Evolutionary conservation across 2,113 vertebrate genomes (phyloP).

Genomic region (Tor tambroides): DNA sequence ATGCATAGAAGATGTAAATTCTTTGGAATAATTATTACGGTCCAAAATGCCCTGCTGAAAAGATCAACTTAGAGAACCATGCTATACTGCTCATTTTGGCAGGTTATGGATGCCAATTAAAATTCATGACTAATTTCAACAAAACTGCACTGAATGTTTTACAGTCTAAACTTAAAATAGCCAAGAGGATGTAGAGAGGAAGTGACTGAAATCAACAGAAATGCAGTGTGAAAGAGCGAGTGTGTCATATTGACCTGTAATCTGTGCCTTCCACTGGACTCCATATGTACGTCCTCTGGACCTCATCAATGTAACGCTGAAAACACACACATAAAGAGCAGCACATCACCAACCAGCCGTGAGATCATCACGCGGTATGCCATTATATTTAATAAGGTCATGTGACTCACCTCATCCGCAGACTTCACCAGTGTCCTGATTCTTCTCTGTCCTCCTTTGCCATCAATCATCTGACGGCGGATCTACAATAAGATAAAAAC

Average conservation of each 20-base stretch:
- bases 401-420: conserved; percentile 89
- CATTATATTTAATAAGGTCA: conserved; percentile 58
- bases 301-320: conserved; percentile 95
- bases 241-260: conserved; percentile 85
- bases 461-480: conserved; percentile 94
- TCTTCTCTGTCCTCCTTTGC: conserved; percentile 84
- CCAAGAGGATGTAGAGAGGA: neutral
- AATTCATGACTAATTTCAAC: neutral
- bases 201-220: neutral
- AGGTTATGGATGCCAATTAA: neutral
- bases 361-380: neutral
- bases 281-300: conserved; percentile 92
- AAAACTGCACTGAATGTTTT: conserved; percentile 1
- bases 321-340: conserved; percentile 22
- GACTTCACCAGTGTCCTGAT: conserved; percentile 96
- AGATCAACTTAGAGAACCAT: neutral
- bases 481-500: conserved; percentile 76
- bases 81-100: neutral
- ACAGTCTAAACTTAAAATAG: neutral
- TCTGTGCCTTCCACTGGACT: conserved; percentile 94
- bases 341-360: neutral
- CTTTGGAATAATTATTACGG: neutral
- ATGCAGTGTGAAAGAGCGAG: neutral
- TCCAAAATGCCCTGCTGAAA: neutral
- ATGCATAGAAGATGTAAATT: neutral